phyloP scores from a whole-genome alignment of 2,113 vertebrate species.

The Pagrus major region DNA sequence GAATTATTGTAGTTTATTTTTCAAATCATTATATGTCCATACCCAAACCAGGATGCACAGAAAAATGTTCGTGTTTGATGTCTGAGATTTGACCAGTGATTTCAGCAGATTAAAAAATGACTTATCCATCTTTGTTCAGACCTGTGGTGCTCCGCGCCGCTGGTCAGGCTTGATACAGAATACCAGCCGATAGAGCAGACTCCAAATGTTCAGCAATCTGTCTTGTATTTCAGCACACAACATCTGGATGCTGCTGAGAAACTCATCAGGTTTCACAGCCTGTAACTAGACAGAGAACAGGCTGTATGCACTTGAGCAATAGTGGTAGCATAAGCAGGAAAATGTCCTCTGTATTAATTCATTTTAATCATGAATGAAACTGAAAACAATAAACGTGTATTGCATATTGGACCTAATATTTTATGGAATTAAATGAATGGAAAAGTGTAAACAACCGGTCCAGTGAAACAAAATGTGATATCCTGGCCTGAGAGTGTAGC shows the following conservation, averaged over 20 bases:
- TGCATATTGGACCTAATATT: neutral
- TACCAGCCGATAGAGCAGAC: constrained; percentile 10
- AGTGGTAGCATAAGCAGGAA: neutral
- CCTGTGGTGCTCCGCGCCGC: constrained; percentile 5
- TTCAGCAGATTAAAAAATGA: constrained; percentile 50
- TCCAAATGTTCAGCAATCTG: constrained; percentile 39
- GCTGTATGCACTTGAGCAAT: neutral
- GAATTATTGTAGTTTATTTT: neutral
- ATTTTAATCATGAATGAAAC: neutral
- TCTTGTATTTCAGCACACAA: constrained; percentile 10
- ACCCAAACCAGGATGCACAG: neutral
- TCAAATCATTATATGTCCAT: neutral
- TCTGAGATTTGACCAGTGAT: constrained; percentile 31
- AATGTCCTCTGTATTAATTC: neutral
- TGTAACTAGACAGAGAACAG: constrained; percentile 2
- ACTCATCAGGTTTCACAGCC: constrained; percentile 45
- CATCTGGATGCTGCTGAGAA: constrained; percentile 49
- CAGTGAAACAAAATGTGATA: neutral
- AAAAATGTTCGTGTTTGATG: constrained; percentile 20
- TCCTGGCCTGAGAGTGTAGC: neutral
- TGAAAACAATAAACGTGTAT: neutral
- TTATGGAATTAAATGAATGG: neutral
- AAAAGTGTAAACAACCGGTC: neutral
- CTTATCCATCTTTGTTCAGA: constrained; percentile 14
- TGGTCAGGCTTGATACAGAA: constrained; percentile 6